Evolutionary conservation across 2,888 invertebrate species (phyloP), one percentile per base, ranked within the genome.

Genomic region (Cabera pusaria): DNA sequence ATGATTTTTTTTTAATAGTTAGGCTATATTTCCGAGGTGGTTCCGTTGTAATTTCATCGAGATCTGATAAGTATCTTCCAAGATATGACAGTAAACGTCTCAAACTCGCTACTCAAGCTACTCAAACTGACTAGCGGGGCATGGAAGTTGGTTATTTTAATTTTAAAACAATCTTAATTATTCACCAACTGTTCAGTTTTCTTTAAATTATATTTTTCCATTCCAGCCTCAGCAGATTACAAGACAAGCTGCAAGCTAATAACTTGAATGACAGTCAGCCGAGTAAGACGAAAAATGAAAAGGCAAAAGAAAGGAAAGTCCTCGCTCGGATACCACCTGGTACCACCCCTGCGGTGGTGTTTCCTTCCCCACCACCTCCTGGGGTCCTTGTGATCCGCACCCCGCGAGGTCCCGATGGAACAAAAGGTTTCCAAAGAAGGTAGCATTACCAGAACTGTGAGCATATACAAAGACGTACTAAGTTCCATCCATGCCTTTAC

Each of bases 321-420:
- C 58, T 88, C 2, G 64, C 74, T 1, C 67, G 90, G 29, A 54
- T 85, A 26, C 86, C 85, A 2, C 72, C 79, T 0, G 82, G 80
- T 3, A 68, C 82, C 2, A 77, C 81, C 0, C 58, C 69, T 0
- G 56, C 76, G 1, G 86, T 78, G 5, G 61, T 85, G 14, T 85
- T 80, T 54, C 85, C 83, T 1, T 87, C 83, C 2, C 88, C 88
- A 0, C 80, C 84, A 0, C 89, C 85, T 0, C 78, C 85, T 2
- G 87, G 89, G 5, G 87, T 90, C 1, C 77, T 86, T 6, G 90
- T 96, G 36, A 90, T 96, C 62, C 90, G 96, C 58, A 90, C 93
- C 68, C 96, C 96, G 0, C 90, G 91, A 56, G 95, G 95, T 18
- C 96, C 96, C 1, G 95, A 96, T 61, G 95, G 95, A 47, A 93